Percentiles rank a stretch among this genome's conserved stretches.
phyloP scores from a whole-genome alignment of 2,113 vertebrate genomes.

The Sterrhoptilus dennistouni region DNA sequence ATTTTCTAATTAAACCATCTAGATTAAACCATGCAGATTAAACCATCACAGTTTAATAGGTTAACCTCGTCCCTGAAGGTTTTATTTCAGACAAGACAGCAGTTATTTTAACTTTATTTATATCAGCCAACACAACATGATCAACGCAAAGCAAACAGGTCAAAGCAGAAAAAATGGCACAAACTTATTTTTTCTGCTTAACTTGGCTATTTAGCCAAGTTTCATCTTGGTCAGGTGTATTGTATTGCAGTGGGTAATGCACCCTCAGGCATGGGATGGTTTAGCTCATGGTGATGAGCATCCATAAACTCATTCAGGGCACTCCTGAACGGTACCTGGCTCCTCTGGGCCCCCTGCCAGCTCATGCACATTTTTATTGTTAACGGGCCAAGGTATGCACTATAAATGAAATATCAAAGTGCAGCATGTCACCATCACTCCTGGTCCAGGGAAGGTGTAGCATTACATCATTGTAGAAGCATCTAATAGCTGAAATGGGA shows the following conservation, averaged over 20 bases:
- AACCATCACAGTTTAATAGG: background rate
- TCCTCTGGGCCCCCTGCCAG: background rate
- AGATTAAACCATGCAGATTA: background rate
- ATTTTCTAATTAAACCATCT: background rate
- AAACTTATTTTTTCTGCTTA: background rate
- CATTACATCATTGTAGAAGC: background rate
- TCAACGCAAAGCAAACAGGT: background rate
- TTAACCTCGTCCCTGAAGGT: background rate
- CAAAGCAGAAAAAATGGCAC: background rate
- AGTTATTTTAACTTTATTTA: background rate
- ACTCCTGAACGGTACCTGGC: fast-evolving
- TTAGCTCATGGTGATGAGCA: background rate
- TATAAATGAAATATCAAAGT: background rate
- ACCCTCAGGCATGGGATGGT: background rate
- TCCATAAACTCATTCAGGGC: fast-evolving
- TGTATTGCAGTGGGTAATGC: background rate
- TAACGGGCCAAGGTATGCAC: background rate
- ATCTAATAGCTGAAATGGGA: background rate
- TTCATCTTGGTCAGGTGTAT: background rate
- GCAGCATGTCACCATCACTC: background rate
- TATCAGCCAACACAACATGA: background rate
- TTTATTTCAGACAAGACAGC: background rate
- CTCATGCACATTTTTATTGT: background rate
- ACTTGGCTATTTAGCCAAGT: background rate
- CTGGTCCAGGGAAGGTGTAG: background rate